Evolutionary conservation across 2,888 invertebrate genomes (phyloP).

Genomic region (Thalpophila matura): DNA sequence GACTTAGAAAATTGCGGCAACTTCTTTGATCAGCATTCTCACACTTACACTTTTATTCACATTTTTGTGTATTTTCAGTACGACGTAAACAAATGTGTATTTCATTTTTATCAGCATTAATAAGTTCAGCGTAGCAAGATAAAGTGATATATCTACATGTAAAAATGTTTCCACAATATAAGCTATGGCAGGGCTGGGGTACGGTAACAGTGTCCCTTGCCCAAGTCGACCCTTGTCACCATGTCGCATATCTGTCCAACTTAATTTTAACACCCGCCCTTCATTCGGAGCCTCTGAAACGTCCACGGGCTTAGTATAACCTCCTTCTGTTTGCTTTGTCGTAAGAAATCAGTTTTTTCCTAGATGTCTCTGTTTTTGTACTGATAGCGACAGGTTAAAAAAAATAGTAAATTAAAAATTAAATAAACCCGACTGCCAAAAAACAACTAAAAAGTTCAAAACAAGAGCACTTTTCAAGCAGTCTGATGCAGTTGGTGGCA

Average conservation of each 20-base stretch:
- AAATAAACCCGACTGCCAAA: no score
- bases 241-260: slow-evolving; percentile 84
- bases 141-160: slow-evolving; percentile 55
- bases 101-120: slow-evolving; percentile 48
- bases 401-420: no score
- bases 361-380: not conserved
- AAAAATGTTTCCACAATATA: slow-evolving; percentile 62
- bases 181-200: slow-evolving; percentile 55
- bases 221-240: slow-evolving; percentile 83
- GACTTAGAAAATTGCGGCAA: slow-evolving; percentile 8
- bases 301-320: slow-evolving; percentile 65
- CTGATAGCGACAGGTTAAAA: no score
- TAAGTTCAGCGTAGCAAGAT: slow-evolving; percentile 51
- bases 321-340: slow-evolving; percentile 56
- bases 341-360: slow-evolving; percentile 32
- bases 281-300: slow-evolving; percentile 61
- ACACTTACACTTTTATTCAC: not conserved
- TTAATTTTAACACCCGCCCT: slow-evolving; percentile 79
- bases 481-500: no score
- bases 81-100: slow-evolving; percentile 24
- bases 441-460: no score
- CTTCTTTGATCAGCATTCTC: slow-evolving; percentile 13
- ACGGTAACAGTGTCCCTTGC: slow-evolving; percentile 58
- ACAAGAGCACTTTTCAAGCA: no score
- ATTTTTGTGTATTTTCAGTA: slow-evolving; percentile 19